Base-by-base conservation (phyloP, 2,797 vertebrate genomes). In the Miichthys miiuy region DNA sequence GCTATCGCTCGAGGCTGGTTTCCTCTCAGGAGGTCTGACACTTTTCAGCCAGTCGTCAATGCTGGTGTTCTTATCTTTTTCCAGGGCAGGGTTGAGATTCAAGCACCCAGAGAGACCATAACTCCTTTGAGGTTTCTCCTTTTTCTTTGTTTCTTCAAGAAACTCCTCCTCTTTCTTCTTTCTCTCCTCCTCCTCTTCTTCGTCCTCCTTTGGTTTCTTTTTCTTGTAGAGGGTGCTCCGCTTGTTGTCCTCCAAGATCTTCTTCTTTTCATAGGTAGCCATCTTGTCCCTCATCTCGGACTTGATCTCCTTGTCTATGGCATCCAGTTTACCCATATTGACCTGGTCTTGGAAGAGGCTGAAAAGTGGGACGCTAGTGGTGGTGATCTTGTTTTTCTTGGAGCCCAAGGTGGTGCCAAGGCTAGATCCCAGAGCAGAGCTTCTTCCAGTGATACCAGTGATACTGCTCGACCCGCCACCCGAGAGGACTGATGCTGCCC, bases 141-240 rank as follows among this genome's bases (percentile, higher is more conserved):
- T 94, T 0, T 91, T 90, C 86, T 88, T 94, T 0, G 64, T 60
- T 21, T 91, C 92, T 7, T 89, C 67, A 0, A 93, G 85, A 62
- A 92, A 89, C 51, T 81, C 70, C 80, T 91, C 78, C 4, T 92
- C 92, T 82, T 6, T 94, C 71, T 3, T 95, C 88, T 20, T 94
- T 76, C 27, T 86, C 90, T 93, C 93, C 47, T 80, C 58, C 83
- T 91, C 92, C 4, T 96, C 94, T 0, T 95, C 95, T 5, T 91
- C 94, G 0, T 95, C 95, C 11, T 93, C 96, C 86, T 95, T 96
- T 1, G 90, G 91, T 82, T 96, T 96, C 90, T 98, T 99, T 80
- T 99, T 99, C 93, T 98, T 99, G 94, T 96, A 99, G 64, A 98
- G 90, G 8, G 96, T 97, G 91, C 98, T 99, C 66, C 97, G 97